Evolutionary conservation across 2,113 vertebrate genomes (phyloP).

Genomic region (Phyllostomus hastatus): DNA sequence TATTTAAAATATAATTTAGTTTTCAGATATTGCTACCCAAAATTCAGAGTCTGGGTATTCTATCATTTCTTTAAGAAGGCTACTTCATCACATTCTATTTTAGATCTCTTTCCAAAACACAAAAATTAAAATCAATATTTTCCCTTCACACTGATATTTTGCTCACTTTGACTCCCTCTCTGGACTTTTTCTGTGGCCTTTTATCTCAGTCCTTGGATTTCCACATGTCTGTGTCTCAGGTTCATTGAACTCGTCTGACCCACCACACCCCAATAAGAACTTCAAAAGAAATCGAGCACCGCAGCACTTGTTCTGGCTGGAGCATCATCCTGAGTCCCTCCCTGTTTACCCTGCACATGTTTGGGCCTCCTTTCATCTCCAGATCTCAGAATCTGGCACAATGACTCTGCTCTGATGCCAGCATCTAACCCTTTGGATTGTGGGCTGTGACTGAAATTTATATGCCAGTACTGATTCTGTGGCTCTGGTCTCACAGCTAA

Average conservation of each 20-base stretch:
- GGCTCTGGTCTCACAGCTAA: neutral
- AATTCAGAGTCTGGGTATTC: neutral
- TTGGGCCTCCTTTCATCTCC: slow-evolving; percentile 53
- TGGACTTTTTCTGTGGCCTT: neutral
- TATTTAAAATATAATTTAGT: neutral
- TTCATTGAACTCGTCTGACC: slow-evolving; percentile 24
- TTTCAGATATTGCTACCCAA: neutral
- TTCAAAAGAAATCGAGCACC: slow-evolving; percentile 49
- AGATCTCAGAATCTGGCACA: slow-evolving; percentile 38
- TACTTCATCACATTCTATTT: neutral
- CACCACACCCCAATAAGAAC: slow-evolving; percentile 29
- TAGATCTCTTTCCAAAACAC: neutral
- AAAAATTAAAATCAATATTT: neutral
- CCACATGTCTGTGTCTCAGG: slow-evolving; percentile 13
- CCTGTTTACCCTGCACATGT: slow-evolving; percentile 39
- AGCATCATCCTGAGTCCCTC: neutral
- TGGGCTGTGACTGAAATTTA: neutral
- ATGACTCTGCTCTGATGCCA: neutral
- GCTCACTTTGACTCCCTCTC: neutral
- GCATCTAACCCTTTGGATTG: neutral
- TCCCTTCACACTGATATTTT: neutral
- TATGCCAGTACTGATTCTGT: neutral
- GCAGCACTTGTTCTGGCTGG: slow-evolving; percentile 32
- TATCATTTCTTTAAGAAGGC: neutral
- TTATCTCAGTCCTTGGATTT: neutral